Percentiles rank a stretch among this genome's conserved stretches.
Conservation (phyloP, 2,888 invertebrate genomes). For the Noctuana brunneofusca region DNA sequence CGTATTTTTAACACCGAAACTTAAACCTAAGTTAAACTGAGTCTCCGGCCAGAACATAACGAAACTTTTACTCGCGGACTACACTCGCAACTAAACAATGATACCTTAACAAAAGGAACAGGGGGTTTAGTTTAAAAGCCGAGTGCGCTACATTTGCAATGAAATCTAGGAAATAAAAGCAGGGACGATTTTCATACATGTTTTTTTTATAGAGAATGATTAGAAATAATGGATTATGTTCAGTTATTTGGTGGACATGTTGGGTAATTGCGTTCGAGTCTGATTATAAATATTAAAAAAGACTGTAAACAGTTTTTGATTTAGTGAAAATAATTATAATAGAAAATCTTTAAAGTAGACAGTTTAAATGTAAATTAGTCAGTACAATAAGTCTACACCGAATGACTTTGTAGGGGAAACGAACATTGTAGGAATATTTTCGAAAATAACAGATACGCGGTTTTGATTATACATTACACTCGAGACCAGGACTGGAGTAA, state of each 20-base stretch:
- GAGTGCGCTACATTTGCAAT: background rate
- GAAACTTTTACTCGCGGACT: slow-evolving; percentile 20
- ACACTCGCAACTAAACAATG: slow-evolving; percentile 27
- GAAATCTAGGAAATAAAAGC: background rate
- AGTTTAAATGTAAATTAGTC: too few species aligned
- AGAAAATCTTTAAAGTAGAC: too few species aligned
- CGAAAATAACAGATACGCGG: slow-evolving; percentile 1
- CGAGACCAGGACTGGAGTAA: slow-evolving; percentile 20
- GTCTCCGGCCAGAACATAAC: slow-evolving; percentile 31
- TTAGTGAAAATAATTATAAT: too few species aligned
- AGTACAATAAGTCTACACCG: background rate
- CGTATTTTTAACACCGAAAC: slow-evolving; percentile 33
- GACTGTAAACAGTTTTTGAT: too few species aligned
- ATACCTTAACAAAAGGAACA: slow-evolving; percentile 19
- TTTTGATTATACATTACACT: slow-evolving; percentile 24
- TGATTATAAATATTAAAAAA: too few species aligned
- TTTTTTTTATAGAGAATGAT: background rate
- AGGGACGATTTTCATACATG: background rate
- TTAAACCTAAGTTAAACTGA: slow-evolving; percentile 26
- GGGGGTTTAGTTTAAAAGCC: slow-evolving; percentile 7
- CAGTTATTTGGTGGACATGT: too few species aligned
- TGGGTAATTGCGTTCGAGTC: too few species aligned
- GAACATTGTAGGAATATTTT: background rate
- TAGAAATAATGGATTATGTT: too few species aligned
- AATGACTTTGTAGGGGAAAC: background rate